Conservation (phyloP, 2,888 invertebrate species). For the Automeris io region DNA sequence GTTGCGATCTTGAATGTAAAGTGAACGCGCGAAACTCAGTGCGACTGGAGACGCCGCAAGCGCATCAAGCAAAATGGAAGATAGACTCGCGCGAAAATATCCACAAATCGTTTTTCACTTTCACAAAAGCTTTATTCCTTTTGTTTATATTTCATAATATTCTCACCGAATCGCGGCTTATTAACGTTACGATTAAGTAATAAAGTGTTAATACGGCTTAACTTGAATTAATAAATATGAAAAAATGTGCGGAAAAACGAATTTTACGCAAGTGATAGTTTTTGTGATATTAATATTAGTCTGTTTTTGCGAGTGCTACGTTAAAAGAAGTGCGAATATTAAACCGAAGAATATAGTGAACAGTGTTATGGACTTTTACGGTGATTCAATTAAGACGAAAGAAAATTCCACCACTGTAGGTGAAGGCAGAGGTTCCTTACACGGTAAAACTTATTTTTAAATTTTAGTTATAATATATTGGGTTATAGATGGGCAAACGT, state of each 20-base stretch:
- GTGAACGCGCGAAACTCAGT: constrained; percentile 15
- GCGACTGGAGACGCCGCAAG: constrained; percentile 35
- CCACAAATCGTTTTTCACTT: constrained; percentile 13
- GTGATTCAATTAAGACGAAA: constrained; percentile 11
- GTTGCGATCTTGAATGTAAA: constrained; percentile 17
- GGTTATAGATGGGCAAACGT: too few relatives aligned
- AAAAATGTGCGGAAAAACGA: constrained; percentile 53
- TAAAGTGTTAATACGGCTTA: too few relatives aligned
- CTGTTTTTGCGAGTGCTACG: constrained; percentile 30
- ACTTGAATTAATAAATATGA: constrained; percentile 12
- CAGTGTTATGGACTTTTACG: constrained; percentile 15
- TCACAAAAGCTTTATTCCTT: neutral
- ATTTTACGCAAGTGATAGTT: constrained; percentile 35
- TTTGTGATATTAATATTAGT: constrained; percentile 35
- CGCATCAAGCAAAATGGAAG: constrained; percentile 43
- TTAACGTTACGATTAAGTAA: constrained; percentile 44
- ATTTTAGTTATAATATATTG: too few relatives aligned
- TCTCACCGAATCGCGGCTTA: constrained; percentile 2
- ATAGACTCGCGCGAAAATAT: constrained; percentile 42
- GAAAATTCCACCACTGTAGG: constrained; percentile 16
- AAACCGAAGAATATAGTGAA: constrained; percentile 20
- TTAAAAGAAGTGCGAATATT: constrained; percentile 29
- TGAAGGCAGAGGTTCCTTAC: constrained; percentile 23
- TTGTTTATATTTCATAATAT: constrained; percentile 1
- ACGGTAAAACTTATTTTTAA: constrained; percentile 1